These are phyloP conservation scores for Epinephelus malabaricus DNA, from an alignment of 2,797 vertebrate genomes.

Conservation along the genomic window DNA sequence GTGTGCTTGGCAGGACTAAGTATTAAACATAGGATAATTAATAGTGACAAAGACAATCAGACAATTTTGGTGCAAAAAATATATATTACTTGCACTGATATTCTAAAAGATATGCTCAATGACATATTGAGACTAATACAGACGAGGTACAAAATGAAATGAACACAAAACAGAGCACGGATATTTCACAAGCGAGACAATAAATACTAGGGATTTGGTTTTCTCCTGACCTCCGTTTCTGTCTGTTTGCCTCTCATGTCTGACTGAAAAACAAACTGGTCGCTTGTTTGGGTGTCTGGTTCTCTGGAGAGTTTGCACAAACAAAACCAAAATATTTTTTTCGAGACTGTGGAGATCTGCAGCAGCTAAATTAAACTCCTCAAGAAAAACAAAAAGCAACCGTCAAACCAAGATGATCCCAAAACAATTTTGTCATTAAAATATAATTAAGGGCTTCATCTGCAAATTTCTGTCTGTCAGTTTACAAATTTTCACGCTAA, in stretches of 20 bases:
- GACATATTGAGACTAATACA: not conserved
- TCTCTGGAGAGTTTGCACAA: not conserved
- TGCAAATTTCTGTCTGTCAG: not conserved
- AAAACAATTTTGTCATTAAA: not conserved
- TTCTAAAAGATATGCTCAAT: not conserved
- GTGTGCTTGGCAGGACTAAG: not conserved
- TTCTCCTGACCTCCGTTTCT: not conserved
- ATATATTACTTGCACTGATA: not conserved
- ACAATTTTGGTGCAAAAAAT: not conserved
- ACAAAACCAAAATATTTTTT: not conserved
- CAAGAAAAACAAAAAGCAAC: not conserved
- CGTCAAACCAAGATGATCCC: not conserved
- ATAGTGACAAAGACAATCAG: not conserved
- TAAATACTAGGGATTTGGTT: not conserved
- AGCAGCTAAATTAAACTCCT: conserved; percentile 3
- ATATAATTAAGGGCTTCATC: not conserved
- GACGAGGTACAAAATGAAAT: not conserved
- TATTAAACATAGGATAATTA: not conserved
- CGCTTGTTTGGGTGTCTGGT: not conserved
- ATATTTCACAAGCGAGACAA: not conserved
- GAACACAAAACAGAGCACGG: too few species aligned
- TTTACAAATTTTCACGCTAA: not conserved
- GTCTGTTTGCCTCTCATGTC: not conserved
- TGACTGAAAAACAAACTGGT: conserved; percentile 9
- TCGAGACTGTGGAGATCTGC: not conserved